A percentile compares a stretch with the other conserved stretches of the same genome.
phyloP scores from a whole-genome alignment of 2,113 vertebrate genomes.

The Seriola quinqueradiata region DNA sequence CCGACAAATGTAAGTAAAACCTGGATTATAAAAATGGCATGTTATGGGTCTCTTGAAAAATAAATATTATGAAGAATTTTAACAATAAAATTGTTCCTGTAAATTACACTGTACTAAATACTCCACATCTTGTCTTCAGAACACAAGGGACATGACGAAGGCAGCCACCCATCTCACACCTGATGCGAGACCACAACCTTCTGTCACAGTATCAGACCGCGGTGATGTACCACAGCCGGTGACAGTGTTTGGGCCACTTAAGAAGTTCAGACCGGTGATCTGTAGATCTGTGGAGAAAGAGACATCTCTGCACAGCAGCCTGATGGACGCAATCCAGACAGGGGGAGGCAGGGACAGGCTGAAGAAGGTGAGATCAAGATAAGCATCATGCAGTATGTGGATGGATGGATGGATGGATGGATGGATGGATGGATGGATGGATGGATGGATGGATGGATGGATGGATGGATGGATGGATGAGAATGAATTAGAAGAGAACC shows the following conservation, averaged over 20 bases:
- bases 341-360: slow-evolving; percentile 88
- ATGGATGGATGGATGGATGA: background rate
- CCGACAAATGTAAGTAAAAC: slow-evolving; percentile 57
- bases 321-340: slow-evolving; percentile 96
- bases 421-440: background rate
- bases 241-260: slow-evolving; percentile 91
- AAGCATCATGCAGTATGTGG: background rate
- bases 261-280: slow-evolving; percentile 90
- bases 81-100: background rate
- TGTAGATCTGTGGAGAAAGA: slow-evolving; percentile 89
- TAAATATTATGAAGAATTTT: background rate
- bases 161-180: slow-evolving; percentile 9
- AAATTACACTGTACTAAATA: slow-evolving; percentile 13
- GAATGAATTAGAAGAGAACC: background rate
- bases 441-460: background rate
- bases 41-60: background rate
- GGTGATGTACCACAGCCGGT: slow-evolving; percentile 36
- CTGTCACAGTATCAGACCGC: slow-evolving; percentile 36
- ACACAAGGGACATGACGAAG: slow-evolving; percentile 20
- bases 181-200: slow-evolving; percentile 57
- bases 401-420: background rate
- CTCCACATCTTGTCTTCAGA: slow-evolving; percentile 41
- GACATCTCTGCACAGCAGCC: slow-evolving; percentile 88
- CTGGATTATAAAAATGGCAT: background rate
- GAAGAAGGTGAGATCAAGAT: slow-evolving; percentile 88